A percentile compares a stretch with the other conserved stretches of the same genome.
phyloP scores from a whole-genome alignment of 2,797 vertebrate genomes.

The Podargus strigoides region DNA sequence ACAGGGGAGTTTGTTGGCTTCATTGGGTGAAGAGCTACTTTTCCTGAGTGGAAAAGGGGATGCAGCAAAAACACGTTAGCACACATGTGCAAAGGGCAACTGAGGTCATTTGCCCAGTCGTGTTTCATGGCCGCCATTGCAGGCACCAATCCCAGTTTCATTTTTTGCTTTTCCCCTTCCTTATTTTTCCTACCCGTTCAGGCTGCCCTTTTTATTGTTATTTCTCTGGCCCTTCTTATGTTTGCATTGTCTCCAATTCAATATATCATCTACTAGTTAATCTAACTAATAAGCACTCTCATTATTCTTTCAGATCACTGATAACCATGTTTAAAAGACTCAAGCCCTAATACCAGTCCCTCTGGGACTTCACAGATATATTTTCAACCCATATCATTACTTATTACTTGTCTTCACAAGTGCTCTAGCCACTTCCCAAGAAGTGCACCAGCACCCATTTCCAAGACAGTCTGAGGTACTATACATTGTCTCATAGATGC shows the following conservation, averaged over 20 bases:
- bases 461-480: background rate
- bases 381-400: background rate
- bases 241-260: background rate
- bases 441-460: accelerated
- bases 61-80: accelerated
- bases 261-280: background rate
- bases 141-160: background rate
- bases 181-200: background rate
- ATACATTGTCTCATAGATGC: accelerated
- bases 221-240: background rate
- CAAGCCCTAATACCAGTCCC: background rate
- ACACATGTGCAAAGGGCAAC: accelerated
- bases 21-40: background rate
- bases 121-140: accelerated
- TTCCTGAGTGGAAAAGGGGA: background rate
- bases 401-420: background rate
- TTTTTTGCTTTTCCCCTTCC: background rate
- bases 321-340: background rate
- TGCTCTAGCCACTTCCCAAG: background rate
- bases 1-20: accelerated
- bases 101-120: accelerated
- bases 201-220: background rate
- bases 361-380: background rate
- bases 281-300: background rate
- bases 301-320: background rate